Conservation (phyloP, 2,888 invertebrate genomes). For the Chymomyza fuscimana region DNA sequence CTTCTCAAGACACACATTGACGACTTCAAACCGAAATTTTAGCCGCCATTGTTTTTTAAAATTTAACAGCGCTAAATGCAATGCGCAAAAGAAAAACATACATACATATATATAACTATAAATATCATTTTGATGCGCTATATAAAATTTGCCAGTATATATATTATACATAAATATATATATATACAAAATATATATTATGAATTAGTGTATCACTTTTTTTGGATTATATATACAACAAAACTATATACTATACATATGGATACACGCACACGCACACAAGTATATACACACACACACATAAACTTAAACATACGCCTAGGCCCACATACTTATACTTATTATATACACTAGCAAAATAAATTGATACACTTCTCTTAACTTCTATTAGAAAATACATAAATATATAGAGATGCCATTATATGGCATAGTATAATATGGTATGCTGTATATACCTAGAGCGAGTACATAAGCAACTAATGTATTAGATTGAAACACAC, state of each 20-base stretch:
- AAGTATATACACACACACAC: slow-evolving; percentile 34
- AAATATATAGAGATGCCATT: slow-evolving; percentile 21
- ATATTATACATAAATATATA: slow-evolving; percentile 34
- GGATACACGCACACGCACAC: slow-evolving; percentile 24
- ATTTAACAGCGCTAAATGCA: slow-evolving; percentile 1
- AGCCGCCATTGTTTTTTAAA: slow-evolving; percentile 3
- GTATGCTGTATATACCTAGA: slow-evolving; percentile 47
- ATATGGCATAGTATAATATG: slow-evolving; percentile 7
- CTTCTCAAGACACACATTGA: slow-evolving; percentile 14
- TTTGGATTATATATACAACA: slow-evolving; percentile 32
- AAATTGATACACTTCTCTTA: slow-evolving; percentile 15
- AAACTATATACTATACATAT: slow-evolving; percentile 18
- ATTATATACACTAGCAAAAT: background rate
- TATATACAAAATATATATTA: slow-evolving; percentile 26
- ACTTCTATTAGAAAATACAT: slow-evolving; percentile 17
- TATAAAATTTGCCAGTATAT: slow-evolving; percentile 39
- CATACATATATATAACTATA: slow-evolving; percentile 28
- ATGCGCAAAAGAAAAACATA: slow-evolving; percentile 7
- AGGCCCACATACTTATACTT: background rate
- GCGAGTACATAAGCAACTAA: background rate
- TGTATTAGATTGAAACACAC: slow-evolving; percentile 16
- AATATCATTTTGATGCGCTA: slow-evolving; percentile 49
- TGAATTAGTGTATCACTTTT: slow-evolving; percentile 10
- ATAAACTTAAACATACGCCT: slow-evolving; percentile 28
- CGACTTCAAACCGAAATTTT: background rate